Base-by-base conservation (phyloP, 2,888 invertebrate species). In the Odontothrips loti region DNA sequence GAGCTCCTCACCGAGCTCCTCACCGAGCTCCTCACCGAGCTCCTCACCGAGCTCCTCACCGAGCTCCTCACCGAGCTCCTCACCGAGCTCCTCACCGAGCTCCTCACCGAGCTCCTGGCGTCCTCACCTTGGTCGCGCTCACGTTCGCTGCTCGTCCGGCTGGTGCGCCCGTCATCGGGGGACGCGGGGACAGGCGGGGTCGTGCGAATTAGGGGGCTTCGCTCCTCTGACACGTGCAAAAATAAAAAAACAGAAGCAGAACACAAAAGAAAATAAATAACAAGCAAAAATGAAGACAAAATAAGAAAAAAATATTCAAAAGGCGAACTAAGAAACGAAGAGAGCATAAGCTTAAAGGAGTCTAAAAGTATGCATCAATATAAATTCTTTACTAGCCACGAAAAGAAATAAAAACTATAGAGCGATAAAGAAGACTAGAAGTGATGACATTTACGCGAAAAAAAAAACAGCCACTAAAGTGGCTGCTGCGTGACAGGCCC, bases 141-240 rank as follows among this genome's bases (percentile, higher is more conserved):
- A 9, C n/a, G 11, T 8, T 68, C 68, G 23, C 68, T 68, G 68
- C 68, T 23, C 68, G 68, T 75, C 23, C 68, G 23, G 12, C 68
- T 75, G 68, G 68, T 10, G 23, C 68, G 68, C 10, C 68, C 68
- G 27, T 75, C 68, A 27, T 75, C 68, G 80, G 75, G 81, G 81
- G 79, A 47, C 79, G 81, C 81, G 81, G 80, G 82, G 80, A 80
- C 79, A 81, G 79, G 79, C 83, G 78, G 81, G 79, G 82, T n/a
- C n/a, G n/a, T 82, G 82, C 81, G 81, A 82, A 82, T 82, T 80
- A 82, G 80, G 82, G 80, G 82, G 80, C 78, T 58, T 68, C 80
- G 81, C 81, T 80, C 80, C 27, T 75, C 68, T 75, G 68, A 1
- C 27, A 9, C 68, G 68, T 27, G 23, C 1, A 75, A 27, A 27